Base-by-base conservation (phyloP, 1,140 invertebrate genomes). In the Arion vulgaris region DNA sequence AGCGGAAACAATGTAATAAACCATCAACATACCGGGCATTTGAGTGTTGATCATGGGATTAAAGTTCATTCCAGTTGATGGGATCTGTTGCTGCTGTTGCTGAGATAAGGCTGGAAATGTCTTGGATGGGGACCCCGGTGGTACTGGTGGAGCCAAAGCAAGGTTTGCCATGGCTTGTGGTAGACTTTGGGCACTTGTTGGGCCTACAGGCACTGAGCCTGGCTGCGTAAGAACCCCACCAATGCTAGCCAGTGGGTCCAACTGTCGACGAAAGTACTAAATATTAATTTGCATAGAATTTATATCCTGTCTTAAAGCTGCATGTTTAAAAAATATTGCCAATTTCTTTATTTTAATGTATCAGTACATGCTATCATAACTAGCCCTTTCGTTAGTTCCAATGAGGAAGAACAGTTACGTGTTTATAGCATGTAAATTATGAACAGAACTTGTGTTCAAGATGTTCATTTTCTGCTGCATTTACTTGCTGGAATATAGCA, bases 61-160 rank as follows among this genome's bases (percentile, higher is more conserved):
- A 49, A 81, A 81, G n/a, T 39, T 62, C 32, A 72, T 57, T 36
- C 62, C 66, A 11, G 45, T 39, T 19, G 78, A 38, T 28, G 83
- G 62, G 23, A 76, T 68, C 72, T 79, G 83, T 32, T 82, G 79
- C 38, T 82, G 78, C 49, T 84, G 83, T 26, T 82, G 83, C 28
- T 62, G 82, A 38, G 83, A 80, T 32, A 82, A 57, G 11, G 71
- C 1, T 7, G 68, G 69, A 49, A 81, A 81, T 13, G 80, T 45
- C 71, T 81, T 81, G 1, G 80, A 81, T 0, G 80, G 80, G 13
- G 80, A 81, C 9, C 80, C 80, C 15, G 78, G 78, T 7, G 78
- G 62, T 36, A 41, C 78, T 72, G 80, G 80, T 2, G 80, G 80
- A 0, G 36, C 80, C 26, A 81, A 38, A 39, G 45, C 28, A 2